Conservation (phyloP, 2,888 invertebrate genomes). For the Lathronympha strigana region DNA sequence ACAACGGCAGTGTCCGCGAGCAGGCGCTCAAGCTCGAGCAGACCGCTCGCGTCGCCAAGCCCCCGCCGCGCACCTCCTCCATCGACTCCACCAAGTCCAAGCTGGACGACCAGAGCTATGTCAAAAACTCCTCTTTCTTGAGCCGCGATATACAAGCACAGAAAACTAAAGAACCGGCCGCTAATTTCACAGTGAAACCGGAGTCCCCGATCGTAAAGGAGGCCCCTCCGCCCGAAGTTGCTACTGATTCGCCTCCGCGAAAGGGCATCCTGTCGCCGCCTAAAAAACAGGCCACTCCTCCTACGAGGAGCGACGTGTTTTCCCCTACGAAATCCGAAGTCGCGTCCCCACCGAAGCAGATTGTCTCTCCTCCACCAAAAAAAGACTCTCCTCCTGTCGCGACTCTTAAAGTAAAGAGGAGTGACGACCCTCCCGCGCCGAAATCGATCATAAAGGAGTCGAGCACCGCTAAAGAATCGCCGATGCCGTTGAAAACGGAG, state of each 20-base stretch:
- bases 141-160: slow-evolving; percentile 68
- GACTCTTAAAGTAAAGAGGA: slow-evolving; percentile 42
- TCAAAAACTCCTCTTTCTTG: slow-evolving; percentile 67
- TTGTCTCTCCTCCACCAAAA: slow-evolving; percentile 45
- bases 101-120: slow-evolving; percentile 57
- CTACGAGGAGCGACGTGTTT: slow-evolving; percentile 34
- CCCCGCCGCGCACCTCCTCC: slow-evolving; percentile 38
- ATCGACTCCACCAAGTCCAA: slow-evolving; percentile 42
- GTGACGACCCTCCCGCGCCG: slow-evolving; percentile 41
- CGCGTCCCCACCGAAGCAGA: slow-evolving; percentile 41
- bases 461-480: slow-evolving; percentile 18
- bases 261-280: slow-evolving; percentile 34
- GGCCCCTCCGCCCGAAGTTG: slow-evolving; percentile 42
- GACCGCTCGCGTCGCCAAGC: slow-evolving; percentile 31
- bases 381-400: slow-evolving; percentile 49
- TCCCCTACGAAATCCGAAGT: slow-evolving; percentile 32
- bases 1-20: slow-evolving; percentile 41
- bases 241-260: slow-evolving; percentile 31
- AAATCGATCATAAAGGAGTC: slow-evolving; percentile 36
- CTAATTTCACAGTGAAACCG: slow-evolving; percentile 27
- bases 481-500: slow-evolving; percentile 29
- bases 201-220: slow-evolving; percentile 43
- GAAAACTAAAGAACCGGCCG: slow-evolving; percentile 48
- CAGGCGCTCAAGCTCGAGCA: slow-evolving; percentile 44
- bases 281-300: slow-evolving; percentile 42